These are phyloP conservation scores for Chrysina gloriosa DNA, from an alignment of 2,888 invertebrate species.

Conservation along the genomic window DNA sequence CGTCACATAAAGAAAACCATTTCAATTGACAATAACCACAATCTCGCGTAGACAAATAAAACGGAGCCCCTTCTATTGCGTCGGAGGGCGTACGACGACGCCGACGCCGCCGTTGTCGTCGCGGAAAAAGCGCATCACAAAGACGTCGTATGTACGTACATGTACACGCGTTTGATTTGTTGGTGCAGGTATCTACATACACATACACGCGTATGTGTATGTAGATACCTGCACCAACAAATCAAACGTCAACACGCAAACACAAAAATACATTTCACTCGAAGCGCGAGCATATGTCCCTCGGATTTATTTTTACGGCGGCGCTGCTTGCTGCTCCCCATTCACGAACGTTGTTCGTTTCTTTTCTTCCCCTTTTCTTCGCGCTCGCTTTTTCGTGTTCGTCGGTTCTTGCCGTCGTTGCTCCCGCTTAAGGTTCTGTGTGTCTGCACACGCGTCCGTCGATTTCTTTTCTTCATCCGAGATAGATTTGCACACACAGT, in stretches of 20 bases:
- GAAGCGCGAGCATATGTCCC: conserved; percentile 18
- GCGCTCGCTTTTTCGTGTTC: background rate
- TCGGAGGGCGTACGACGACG: too few species aligned
- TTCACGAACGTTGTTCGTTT: background rate
- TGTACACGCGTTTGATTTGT: background rate
- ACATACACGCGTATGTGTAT: background rate
- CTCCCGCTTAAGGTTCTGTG: too few species aligned
- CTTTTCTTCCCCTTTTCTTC: background rate
- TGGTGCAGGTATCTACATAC: background rate
- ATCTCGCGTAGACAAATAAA: conserved; percentile 17
- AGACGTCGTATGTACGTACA: background rate
- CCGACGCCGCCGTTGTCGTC: background rate
- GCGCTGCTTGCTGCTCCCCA: background rate
- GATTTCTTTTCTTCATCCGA: too few species aligned
- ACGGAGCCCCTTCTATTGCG: background rate
- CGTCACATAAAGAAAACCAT: conserved; percentile 8
- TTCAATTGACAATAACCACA: conserved; percentile 22
- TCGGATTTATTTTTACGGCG: conserved; percentile 29
- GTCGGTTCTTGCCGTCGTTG: background rate
- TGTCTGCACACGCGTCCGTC: too few species aligned
- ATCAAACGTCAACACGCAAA: conserved; percentile 34
- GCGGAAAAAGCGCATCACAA: conserved; percentile 17
- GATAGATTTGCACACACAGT: too few species aligned
- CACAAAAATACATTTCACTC: conserved; percentile 28
- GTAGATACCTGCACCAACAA: conserved; percentile 36